Evolutionary conservation across 2,113 vertebrate species (phyloP).

Genomic region (Gasterosteus aculeatus): DNA sequence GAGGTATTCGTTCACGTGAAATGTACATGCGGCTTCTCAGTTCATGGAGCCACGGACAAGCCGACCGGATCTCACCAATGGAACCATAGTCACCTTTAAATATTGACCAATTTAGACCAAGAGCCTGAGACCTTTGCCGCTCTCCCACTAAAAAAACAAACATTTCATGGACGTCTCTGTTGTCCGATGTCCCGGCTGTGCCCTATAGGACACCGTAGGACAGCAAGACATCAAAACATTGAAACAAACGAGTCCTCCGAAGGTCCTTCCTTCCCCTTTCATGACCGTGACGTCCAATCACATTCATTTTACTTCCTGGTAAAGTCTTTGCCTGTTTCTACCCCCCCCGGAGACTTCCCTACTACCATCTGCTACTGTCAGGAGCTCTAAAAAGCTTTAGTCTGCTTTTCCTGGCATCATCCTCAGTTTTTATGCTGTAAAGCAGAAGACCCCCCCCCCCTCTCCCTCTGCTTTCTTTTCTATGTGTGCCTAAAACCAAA

Average conservation of each 20-base stretch:
- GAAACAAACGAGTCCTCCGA: not conserved
- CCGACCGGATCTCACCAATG: not conserved
- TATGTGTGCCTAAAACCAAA: slow-evolving; percentile 14
- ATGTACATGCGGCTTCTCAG: not conserved
- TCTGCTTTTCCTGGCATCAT: slow-evolving; percentile 23
- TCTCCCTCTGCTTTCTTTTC: not conserved
- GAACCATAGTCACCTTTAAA: not conserved
- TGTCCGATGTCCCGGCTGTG: no score
- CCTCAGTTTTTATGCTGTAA: slow-evolving; percentile 4
- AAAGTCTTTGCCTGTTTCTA: slow-evolving; percentile 24
- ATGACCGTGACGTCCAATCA: slow-evolving; percentile 2
- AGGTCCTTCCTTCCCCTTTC: not conserved
- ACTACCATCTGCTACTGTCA: slow-evolving; percentile 56
- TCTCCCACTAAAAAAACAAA: no score
- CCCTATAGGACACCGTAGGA: no score
- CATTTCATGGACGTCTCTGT: no score
- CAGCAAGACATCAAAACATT: no score
- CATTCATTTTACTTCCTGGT: slow-evolving; percentile 40
- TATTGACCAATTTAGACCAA: not conserved
- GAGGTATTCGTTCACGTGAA: not conserved
- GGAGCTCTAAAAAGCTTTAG: slow-evolving; percentile 33
- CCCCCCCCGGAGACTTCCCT: slow-evolving; percentile 29
- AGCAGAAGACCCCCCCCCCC: slow-evolving; percentile 5
- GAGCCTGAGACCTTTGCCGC: no score
- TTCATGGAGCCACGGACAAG: not conserved